Base-by-base conservation (phyloP, 2,113 vertebrate genomes). In the Ramphastos sulfuratus region DNA sequence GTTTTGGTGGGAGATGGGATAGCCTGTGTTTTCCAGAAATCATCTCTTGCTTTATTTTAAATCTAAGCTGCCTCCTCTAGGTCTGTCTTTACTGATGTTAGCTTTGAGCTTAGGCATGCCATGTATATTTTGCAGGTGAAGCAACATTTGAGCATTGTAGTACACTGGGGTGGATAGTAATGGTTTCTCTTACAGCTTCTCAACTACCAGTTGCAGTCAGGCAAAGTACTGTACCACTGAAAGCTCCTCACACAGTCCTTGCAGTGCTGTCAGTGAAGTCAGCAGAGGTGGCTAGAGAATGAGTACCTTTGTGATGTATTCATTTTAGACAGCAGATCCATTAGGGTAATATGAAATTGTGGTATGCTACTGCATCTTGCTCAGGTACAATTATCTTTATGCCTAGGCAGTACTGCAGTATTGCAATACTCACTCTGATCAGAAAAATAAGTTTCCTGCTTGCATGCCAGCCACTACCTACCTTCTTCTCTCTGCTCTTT, bases 191-290 rank as follows among this genome's bases (percentile, higher is more conserved):
- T 59, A 72, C 15, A 28, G 12, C 10, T 0, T 71, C 33, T 77
- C 37, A 33, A 75, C 37, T 39, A 39, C 37, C 37, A 39, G 37
- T 8, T 72, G 44, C 72, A 67, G 70, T 14, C 63, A 87, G 50
- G 33, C 0, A 0, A 39, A 75, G 70, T 11, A 24, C 15, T 0
- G 0, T 18, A 19, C 42, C 59, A 12, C 28, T 50, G 33, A 52
- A 54, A 25, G 13, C 9, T 88, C 59, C 37, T 81, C 37, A 17
- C 0, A 1, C 12, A 3, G 14, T 19, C 71, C 15, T 54, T 79
- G 44, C 28, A 24, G 12, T 18, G 21, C 1, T 0, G 35, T 90
- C 59, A 25, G 74, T 31, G 30, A 23, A 66, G 21, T 25, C 14
- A 71, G 13, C 39, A 18, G 37, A 17, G 44, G 37, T 78, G 44